These are phyloP conservation scores for Hyppa rectilinea DNA, from an alignment of 2,888 invertebrate species.

Conservation along the genomic window DNA sequence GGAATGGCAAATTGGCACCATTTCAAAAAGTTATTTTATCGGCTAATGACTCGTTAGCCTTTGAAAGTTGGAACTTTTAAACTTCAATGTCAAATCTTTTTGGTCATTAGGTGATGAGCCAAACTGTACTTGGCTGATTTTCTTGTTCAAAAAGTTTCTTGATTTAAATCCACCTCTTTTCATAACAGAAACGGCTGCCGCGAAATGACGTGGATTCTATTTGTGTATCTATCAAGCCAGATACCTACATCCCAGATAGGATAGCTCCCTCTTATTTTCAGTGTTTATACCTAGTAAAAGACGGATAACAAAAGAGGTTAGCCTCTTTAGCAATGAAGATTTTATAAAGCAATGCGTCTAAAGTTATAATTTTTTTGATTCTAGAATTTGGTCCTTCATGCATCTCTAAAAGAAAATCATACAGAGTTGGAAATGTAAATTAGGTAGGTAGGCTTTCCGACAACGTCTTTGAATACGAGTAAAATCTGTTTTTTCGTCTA, in stretches of 20 bases:
- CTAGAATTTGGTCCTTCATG: no score
- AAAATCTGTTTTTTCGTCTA: no score
- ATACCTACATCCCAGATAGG: background rate
- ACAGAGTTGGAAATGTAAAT: no score
- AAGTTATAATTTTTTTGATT: no score
- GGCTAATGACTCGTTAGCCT: slow-evolving; percentile 41
- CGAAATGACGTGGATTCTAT: background rate
- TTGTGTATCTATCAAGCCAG: background rate
- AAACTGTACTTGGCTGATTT: slow-evolving; percentile 21
- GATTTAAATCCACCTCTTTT: background rate
- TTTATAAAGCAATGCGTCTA: no score
- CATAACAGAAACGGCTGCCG: background rate
- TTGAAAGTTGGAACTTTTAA: slow-evolving; percentile 30
- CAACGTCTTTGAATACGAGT: no score
- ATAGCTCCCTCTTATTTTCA: no score
- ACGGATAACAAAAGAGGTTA: no score
- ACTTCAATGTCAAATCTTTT: slow-evolving; percentile 31
- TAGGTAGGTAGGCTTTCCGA: no score
- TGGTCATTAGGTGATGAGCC: slow-evolving; percentile 33
- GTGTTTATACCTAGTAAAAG: no score
- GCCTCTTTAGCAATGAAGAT: no score
- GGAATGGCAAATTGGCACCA: slow-evolving; percentile 15
- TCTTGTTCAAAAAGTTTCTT: slow-evolving; percentile 9
- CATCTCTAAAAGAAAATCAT: no score
- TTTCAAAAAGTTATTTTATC: slow-evolving; percentile 42